Evolutionary conservation across 2,888 invertebrate species (phyloP), one percentile per base, ranked within the genome.

Genomic region (Cantharis nigra): DNA sequence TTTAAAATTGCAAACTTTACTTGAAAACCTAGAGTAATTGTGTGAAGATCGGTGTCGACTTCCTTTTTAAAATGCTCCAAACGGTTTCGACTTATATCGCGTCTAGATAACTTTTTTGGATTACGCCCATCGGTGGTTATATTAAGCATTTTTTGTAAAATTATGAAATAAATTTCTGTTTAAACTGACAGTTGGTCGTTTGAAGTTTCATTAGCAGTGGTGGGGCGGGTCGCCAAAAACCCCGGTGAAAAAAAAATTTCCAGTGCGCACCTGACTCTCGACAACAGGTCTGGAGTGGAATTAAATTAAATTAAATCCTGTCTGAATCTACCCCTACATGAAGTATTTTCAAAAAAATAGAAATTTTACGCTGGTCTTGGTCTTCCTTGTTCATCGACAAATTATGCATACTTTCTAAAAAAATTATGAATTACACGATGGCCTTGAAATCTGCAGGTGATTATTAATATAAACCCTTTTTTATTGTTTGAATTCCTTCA

Each of bases 1-100:
- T 64, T 30, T 20, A 18, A 63, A 14, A 63, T 28, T 2, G 11
- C 18, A 28, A 71, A 62, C 20, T 9, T 33, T 9, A 14, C 11
- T 69, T 14, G 30, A 67, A 70, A 69, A 82, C 83, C 81, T 73
- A 88, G 77, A 63, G 91, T 87, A 74, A 91, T 88, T 18, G 90
- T 87, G 81, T 92, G 92, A 71, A 88, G 81, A 74, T 92, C 90
- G 1, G 92, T 92, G 74, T 90, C 88, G 79, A 92, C 91, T 85
- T 92, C 92, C 83, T 89, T 90, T 83, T 91, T 90, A 79, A 92
- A 88, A 80, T 90, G 88, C 81, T 88, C 89, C 67, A 92, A 85
- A n/a, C 91, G 81, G 13, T 84, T 86, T 71, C 85, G 78, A 71
- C 87, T 87, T 49, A 89, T 78, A 88, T 91, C 85, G 81, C 88